phyloP scores from a whole-genome alignment of 2,888 invertebrate species.

The Eristalis arbustorum region DNA sequence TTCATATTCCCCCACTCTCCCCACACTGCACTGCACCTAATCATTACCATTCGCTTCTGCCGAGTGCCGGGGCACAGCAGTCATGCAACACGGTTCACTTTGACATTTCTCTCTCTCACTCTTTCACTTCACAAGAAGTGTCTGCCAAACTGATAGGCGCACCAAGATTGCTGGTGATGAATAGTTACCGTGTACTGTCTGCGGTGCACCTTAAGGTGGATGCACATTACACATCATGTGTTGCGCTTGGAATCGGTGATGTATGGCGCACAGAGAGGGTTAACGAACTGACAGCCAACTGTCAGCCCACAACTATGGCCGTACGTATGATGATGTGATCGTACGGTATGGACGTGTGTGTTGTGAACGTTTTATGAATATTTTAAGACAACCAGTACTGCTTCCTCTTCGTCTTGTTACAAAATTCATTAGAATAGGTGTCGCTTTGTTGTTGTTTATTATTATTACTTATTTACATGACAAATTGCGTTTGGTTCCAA shows the following conservation, averaged over 20 bases:
- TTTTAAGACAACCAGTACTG: neutral
- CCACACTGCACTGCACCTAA: neutral
- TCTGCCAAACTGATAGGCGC: constrained; percentile 35
- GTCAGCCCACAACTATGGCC: constrained; percentile 28
- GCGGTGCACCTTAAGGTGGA: constrained; percentile 18
- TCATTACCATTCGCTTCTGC: constrained; percentile 23
- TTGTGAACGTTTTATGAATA: constrained; percentile 26
- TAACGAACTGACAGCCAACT: constrained; percentile 48
- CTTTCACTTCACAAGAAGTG: constrained; percentile 27
- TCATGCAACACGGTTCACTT: constrained; percentile 7
- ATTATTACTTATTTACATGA: constrained; percentile 1
- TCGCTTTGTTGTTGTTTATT: neutral
- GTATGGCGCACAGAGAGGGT: constrained; percentile 24
- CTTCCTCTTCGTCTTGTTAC: neutral
- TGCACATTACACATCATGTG: neutral
- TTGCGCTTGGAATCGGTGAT: neutral
- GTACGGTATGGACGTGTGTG: neutral
- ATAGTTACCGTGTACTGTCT: constrained; percentile 15
- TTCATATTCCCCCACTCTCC: neutral
- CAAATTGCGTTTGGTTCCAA: constrained; percentile 39
- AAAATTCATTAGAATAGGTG: constrained; percentile 4
- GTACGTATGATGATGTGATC: constrained; percentile 7
- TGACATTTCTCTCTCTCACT: constrained; percentile 12
- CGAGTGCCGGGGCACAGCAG: constrained; percentile 1
- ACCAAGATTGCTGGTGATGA: constrained; percentile 28